A percentile compares a stretch with the other conserved stretches of the same genome.
phyloP scores from a whole-genome alignment of 2,797 vertebrate species.

The Onychomys arenicola region DNA sequence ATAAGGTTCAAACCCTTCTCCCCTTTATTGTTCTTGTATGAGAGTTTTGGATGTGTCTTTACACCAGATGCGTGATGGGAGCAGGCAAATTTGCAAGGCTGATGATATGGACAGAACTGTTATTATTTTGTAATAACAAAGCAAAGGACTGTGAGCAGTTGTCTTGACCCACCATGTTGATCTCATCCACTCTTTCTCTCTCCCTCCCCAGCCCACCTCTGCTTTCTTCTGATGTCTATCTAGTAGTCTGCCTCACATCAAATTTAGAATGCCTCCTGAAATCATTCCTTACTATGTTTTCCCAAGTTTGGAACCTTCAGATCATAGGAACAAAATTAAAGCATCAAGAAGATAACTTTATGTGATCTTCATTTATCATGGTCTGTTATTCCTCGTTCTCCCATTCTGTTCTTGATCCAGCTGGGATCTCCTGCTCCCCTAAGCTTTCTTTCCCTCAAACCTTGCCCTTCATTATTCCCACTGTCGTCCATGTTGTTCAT shows the following conservation, averaged over 20 bases:
- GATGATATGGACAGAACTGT: neutral
- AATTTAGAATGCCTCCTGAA: constrained; percentile 11
- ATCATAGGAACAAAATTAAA: constrained; percentile 36
- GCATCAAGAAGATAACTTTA: constrained; percentile 23
- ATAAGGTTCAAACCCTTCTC: neutral
- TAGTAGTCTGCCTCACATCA: neutral
- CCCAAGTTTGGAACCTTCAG: constrained; percentile 24
- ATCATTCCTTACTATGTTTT: neutral
- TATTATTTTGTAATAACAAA: neutral
- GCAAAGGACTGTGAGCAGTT: neutral
- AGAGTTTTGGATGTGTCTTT: neutral
- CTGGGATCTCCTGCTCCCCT: no score
- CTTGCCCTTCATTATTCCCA: no score
- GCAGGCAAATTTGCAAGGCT: neutral
- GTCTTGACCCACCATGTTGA: neutral
- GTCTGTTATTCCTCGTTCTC: no score
- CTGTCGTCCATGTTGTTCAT: no score
- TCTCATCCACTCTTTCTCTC: neutral
- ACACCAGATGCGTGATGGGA: neutral
- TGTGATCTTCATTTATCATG: no score
- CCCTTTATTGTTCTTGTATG: no score
- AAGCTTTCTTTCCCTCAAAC: no score
- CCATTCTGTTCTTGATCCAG: no score
- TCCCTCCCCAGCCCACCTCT: no score
- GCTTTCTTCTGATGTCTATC: neutral